Evolutionary conservation across 2,888 invertebrate species (phyloP).

Genomic region (Theodoxus fluviatilis): DNA sequence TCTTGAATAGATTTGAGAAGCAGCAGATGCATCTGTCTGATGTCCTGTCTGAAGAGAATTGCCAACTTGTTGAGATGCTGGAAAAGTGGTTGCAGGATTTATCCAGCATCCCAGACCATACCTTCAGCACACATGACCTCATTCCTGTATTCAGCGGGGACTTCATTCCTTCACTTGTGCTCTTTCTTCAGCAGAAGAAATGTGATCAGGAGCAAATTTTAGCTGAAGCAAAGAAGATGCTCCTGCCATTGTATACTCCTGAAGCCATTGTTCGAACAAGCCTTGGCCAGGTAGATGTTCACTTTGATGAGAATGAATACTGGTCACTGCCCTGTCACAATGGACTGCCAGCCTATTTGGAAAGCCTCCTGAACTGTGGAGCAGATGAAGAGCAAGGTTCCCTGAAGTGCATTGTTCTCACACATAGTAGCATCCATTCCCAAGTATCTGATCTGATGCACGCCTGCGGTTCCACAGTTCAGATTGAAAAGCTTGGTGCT

Average conservation of each 20-base stretch:
- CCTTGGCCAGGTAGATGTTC: neutral
- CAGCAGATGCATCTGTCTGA: slow-evolving; percentile 46
- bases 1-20: slow-evolving; percentile 54
- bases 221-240: slow-evolving; percentile 22
- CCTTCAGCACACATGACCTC: slow-evolving; percentile 29
- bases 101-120: slow-evolving; percentile 11
- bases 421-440: slow-evolving; percentile 38
- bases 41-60: slow-evolving; percentile 30
- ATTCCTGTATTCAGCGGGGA: slow-evolving; percentile 39
- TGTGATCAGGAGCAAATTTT: neutral
- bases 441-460: slow-evolving; percentile 25
- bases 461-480: slow-evolving; percentile 9
- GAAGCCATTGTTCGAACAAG: slow-evolving; percentile 35
- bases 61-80: slow-evolving; percentile 24
- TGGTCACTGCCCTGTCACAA: slow-evolving; percentile 36
- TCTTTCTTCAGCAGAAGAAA: neutral
- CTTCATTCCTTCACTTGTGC: slow-evolving; percentile 36
- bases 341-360: slow-evolving; percentile 33
- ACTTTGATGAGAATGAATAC: slow-evolving; percentile 27
- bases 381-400: neutral
- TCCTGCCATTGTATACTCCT: slow-evolving; percentile 36
- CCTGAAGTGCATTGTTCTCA: slow-evolving; percentile 33
- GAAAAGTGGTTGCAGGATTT: slow-evolving; percentile 27
- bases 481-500: slow-evolving; percentile 38
- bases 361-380: too few species aligned